These are phyloP conservation scores for Amyelois transitella DNA, from an alignment of 1,140 invertebrate species.

Conservation along the genomic window DNA sequence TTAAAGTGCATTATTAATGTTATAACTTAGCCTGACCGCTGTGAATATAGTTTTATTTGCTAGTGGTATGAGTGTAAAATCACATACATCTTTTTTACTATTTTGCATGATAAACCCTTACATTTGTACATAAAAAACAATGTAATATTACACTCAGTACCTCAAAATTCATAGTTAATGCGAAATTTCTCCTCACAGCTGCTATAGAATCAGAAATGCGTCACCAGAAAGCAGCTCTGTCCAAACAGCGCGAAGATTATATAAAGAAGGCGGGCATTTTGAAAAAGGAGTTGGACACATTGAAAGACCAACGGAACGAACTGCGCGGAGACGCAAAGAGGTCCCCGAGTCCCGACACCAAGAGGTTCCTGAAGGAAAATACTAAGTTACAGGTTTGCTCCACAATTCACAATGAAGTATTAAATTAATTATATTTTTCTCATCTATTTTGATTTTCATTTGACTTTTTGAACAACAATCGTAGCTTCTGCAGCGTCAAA, in stretches of 20 bases:
- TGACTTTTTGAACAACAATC: conserved; percentile 6
- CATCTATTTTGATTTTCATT: conserved; percentile 7
- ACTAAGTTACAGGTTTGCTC: conserved; percentile 83
- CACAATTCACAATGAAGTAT: not conserved
- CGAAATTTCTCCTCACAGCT: conserved; percentile 40
- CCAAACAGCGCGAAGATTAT: conserved; percentile 86
- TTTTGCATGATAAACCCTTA: not conserved
- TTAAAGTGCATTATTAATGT: not conserved
- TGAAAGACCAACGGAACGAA: conserved; percentile 84
- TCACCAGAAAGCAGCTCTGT: conserved; percentile 84
- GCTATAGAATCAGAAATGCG: conserved; percentile 86
- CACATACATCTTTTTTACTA: conserved; percentile 6
- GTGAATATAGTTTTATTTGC: conserved; percentile 7
- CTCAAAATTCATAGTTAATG: not conserved
- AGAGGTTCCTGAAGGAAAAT: conserved; percentile 84
- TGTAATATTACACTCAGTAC: conserved; percentile 17
- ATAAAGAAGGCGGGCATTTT: conserved; percentile 81
- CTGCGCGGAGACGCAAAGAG: conserved; percentile 79
- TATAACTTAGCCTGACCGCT: not conserved
- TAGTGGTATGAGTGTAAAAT: conserved; percentile 18
- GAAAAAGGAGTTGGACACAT: conserved; percentile 83
- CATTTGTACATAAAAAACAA: conserved; percentile 1
- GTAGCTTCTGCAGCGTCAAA: conserved; percentile 6
- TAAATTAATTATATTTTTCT: conserved; percentile 10
- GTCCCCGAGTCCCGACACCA: conserved; percentile 79